These are phyloP conservation scores for human DNA, from an alignment of 2,113 vertebrate genomes.

Conservation along the genomic window GRCh38 chr4:41620501-41621000, in stretches of 20 bases:
- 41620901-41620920: neutral
- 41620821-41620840: neutral
- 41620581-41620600: conserved; percentile 58
- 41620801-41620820: neutral
- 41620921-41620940: neutral
- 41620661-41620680: conserved; percentile 91
- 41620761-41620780: conserved; percentile 12
- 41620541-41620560: conserved; percentile 21
- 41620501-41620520: conserved; percentile 14
- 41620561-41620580: conserved; percentile 69
- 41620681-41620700: conserved; percentile 93
- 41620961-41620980: neutral
- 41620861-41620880: neutral
- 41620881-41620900: neutral
- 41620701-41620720: neutral
- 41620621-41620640: conserved; percentile 87
- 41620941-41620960: neutral
- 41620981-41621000: conserved; percentile 14
- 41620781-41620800: neutral
- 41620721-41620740: conserved; percentile 70
- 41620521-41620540: neutral
- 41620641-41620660: conserved; percentile 93
- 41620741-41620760: conserved; percentile 47
- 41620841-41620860: neutral
- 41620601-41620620: conserved; percentile 82